Percentiles rank a stretch among this genome's conserved stretches.
Evolutionary conservation across 2,113 vertebrate species (phyloP).

Genomic region (Chionis minor): DNA sequence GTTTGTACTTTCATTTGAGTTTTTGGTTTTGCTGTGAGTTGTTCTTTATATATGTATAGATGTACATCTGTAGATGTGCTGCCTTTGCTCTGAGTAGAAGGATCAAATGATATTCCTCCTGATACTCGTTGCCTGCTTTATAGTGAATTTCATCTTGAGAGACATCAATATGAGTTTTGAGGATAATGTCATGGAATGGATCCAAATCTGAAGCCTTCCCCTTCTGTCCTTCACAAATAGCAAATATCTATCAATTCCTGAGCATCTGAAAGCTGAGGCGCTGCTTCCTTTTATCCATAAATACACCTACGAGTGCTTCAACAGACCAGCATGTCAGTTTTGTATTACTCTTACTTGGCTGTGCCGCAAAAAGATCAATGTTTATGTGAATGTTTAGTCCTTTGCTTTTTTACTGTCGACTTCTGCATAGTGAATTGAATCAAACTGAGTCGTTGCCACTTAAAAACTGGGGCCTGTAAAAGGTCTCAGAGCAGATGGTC

Average conservation of each 20-base stretch:
- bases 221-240: not conserved
- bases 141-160: not conserved
- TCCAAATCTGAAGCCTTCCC: not conserved
- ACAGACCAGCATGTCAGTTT: not conserved
- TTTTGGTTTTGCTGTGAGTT: not conserved
- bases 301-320: not conserved
- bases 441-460: not conserved
- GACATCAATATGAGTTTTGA: not conserved
- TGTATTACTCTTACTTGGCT: not conserved
- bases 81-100: not conserved
- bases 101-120: not conserved
- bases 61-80: not conserved
- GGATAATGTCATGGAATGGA: not conserved
- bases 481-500: not conserved
- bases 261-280: not conserved
- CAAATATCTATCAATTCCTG: not conserved
- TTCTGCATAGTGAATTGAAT: not conserved
- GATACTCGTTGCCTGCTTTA: not conserved
- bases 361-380: not conserved
- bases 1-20: not conserved
- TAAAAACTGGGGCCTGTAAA: not conserved
- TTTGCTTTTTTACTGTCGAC: not conserved
- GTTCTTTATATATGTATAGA: not conserved
- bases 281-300: not conserved
- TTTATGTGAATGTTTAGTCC: not conserved